Conservation (phyloP, 1,140 invertebrate genomes). For the Megalonaias nervosa region DNA sequence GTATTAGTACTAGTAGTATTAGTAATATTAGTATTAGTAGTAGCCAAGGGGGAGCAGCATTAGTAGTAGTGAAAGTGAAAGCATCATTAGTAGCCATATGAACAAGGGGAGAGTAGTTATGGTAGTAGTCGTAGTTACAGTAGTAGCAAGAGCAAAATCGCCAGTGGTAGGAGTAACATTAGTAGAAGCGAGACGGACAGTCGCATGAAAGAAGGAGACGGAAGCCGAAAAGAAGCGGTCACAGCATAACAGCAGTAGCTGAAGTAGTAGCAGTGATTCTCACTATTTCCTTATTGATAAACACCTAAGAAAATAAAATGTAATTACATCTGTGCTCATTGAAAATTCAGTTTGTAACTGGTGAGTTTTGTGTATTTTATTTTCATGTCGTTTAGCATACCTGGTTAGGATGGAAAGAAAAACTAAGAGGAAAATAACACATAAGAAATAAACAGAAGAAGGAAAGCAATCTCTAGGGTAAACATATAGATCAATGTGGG, state of each 20-base stretch:
- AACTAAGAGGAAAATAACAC: too few relatives aligned
- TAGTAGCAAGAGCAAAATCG: conserved; percentile 17
- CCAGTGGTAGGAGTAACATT: conserved; percentile 14
- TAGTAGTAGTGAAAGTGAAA: background rate
- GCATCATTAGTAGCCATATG: background rate
- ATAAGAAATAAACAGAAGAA: too few relatives aligned
- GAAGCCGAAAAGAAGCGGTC: background rate
- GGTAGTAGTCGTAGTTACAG: conserved; percentile 3
- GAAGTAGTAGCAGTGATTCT: background rate
- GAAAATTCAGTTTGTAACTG: too few relatives aligned
- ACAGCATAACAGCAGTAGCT: background rate
- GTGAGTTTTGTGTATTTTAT: too few relatives aligned
- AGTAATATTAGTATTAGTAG: background rate
- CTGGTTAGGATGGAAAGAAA: too few relatives aligned
- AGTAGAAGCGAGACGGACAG: conserved; percentile 12
- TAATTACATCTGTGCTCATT: too few relatives aligned
- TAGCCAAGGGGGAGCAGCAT: too few relatives aligned
- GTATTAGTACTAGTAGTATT: conserved; percentile 7
- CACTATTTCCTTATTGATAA: too few relatives aligned
- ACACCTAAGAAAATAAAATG: too few relatives aligned
- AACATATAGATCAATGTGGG: too few relatives aligned
- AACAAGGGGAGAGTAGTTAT: background rate
- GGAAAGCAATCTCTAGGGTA: too few relatives aligned
- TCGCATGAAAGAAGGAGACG: conserved; percentile 4
- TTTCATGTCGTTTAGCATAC: too few relatives aligned